These are phyloP conservation scores for Babylonia areolata DNA, from an alignment of 1,140 invertebrate genomes.

Conservation along the genomic window DNA sequence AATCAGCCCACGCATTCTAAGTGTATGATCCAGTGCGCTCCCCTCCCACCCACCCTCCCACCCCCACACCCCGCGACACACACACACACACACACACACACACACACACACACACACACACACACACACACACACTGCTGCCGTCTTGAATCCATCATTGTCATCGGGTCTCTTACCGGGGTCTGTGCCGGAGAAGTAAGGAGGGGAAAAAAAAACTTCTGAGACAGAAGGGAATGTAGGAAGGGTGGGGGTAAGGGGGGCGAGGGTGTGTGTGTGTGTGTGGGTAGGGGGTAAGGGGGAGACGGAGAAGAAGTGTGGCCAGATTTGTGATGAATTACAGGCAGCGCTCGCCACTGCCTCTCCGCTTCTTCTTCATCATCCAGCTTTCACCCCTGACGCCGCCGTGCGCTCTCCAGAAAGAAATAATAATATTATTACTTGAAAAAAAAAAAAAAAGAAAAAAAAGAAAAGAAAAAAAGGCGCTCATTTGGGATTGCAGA, in stretches of 20 bases:
- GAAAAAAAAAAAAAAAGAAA: neutral
- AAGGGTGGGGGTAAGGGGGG: neutral
- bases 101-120: no score
- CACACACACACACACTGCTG: no score
- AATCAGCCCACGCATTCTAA: no score
- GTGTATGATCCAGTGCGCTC: neutral
- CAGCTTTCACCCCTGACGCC: neutral
- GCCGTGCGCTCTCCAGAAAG: neutral
- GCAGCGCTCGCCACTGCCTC: neutral
- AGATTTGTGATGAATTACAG: conserved; percentile 6
- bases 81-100: no score
- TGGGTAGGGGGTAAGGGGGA: no score
- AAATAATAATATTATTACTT: no score
- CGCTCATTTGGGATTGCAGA: conserved; percentile 16
- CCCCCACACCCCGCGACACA: no score
- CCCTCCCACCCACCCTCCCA: no score
- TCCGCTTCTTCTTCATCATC: conserved; percentile 20
- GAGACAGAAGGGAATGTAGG: neutral
- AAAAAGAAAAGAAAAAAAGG: neutral
- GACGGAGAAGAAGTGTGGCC: neutral
- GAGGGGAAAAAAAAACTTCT: neutral
- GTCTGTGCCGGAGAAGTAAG: neutral
- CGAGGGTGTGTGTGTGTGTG: no score
- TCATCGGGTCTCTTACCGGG: neutral
- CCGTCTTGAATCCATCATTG: conserved; percentile 12